phyloP scores from a whole-genome alignment of 1,140 invertebrate genomes.

The Tetragonula clypearis region DNA sequence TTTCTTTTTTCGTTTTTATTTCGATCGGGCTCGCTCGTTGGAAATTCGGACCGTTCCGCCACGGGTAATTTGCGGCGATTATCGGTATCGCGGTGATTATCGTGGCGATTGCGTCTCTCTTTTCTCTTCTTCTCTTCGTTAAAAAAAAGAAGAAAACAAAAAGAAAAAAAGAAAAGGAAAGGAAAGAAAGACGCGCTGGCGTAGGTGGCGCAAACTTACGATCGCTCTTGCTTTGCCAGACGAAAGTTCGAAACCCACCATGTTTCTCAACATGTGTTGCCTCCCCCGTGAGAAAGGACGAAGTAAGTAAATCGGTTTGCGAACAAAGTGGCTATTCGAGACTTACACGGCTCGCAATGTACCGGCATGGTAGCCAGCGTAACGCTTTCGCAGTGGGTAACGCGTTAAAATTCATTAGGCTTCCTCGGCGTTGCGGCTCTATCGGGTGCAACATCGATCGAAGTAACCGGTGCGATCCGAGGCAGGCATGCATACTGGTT shows the following conservation, averaged over 20 bases:
- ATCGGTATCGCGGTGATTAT: constrained; percentile 1
- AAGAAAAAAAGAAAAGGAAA: no score
- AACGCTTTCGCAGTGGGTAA: constrained; percentile 8
- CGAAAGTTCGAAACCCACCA: no score
- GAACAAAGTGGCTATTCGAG: neutral
- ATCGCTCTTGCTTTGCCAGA: no score
- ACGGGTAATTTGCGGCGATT: constrained; percentile 26
- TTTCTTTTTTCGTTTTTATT: neutral
- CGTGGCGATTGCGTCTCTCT: neutral
- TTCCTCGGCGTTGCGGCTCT: neutral
- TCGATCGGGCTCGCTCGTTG: neutral
- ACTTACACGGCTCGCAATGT: neutral
- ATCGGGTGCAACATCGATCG: constrained; percentile 2
- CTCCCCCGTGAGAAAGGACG: neutral
- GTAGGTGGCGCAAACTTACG: no score
- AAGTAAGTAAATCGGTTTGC: neutral
- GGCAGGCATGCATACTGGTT: neutral
- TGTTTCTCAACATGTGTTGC: no score
- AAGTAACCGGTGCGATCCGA: neutral
- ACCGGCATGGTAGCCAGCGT: neutral
- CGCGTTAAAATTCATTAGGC: constrained; percentile 40
- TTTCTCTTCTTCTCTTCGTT: neutral
- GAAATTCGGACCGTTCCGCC: neutral
- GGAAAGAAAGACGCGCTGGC: neutral
- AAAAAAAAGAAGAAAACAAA: neutral